A percentile compares a stretch with the other conserved stretches of the same genome.
These are phyloP conservation scores for Ophthalmotilapia sp. DNA, from an alignment of 2,113 vertebrate genomes.

Conservation along the genomic window DNA sequence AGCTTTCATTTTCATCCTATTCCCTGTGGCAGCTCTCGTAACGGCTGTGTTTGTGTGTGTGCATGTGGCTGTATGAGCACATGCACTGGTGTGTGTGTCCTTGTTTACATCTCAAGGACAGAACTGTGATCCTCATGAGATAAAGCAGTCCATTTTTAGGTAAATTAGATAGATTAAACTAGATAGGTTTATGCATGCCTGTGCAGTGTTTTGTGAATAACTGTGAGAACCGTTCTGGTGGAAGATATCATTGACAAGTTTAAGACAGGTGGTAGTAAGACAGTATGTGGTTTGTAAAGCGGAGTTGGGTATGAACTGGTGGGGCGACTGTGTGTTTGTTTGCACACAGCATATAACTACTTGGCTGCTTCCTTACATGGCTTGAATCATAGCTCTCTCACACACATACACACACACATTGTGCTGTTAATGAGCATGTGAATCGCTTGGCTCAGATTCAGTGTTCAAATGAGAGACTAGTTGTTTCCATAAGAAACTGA, in stretches of 20 bases:
- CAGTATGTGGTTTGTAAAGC: not conserved
- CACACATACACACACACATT: constrained; percentile 26
- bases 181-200: not conserved
- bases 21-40: constrained; percentile 42
- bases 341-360: constrained; percentile 62
- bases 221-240: not conserved
- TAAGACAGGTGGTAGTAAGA: not conserved
- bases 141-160: not conserved
- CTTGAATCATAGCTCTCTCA: constrained; percentile 33
- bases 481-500: not conserved
- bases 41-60: not conserved
- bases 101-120: not conserved
- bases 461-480: not conserved
- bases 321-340: constrained; percentile 44
- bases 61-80: not conserved
- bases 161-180: not conserved
- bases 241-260: not conserved
- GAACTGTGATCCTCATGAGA: not conserved
- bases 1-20: constrained; percentile 36
- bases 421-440: constrained; percentile 43
- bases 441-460: constrained; percentile 32
- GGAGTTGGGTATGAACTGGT: not conserved
- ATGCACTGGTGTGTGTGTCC: not conserved
- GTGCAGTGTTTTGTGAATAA: not conserved
- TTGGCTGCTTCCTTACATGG: constrained; percentile 38